Evolutionary conservation across 2,888 invertebrate genomes (phyloP), one percentile per base, ranked within the genome.

Genomic region (Phasia obesa): DNA sequence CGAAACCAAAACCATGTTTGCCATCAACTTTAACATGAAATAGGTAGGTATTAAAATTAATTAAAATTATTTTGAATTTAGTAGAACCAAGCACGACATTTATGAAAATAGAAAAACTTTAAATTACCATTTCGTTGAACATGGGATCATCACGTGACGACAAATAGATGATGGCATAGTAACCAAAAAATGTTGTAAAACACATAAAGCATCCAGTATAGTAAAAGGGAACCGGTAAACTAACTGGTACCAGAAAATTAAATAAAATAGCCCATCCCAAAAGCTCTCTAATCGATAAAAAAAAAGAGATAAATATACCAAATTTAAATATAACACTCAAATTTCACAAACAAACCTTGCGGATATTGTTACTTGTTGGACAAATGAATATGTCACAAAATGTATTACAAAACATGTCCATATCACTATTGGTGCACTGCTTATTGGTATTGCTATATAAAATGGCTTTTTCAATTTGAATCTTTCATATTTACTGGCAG

Each of bases 221-320:
- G 53, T 94, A 92, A 49, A 95, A 90, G 71, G 95, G 92, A 77
- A 96, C 91, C 0, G 96, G 96, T 85, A 96, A 90, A 17, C 95
- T 94, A 73, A 95, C 95, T 90, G 95, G 95, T 62, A 95, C 93
- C 62, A 96, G 92, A 89, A 95, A 96, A 87, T 95, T 94, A 86
- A 95, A 91, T 62, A 96, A 92, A 80, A 96, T 92, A 27, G 94
- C 93, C 95, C 96, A 96, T 35, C 95, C 95, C 19, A 96, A 92
- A 73, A 93, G 93, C 88, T 95, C 94, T 81, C 95, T 92, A 81
- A 92, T 84, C 80, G 47, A 57, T 25, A 42, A 4, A 59, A n/a
- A 47, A 7, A 47, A 44, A 15, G 11, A 53, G 4, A 69, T 35
- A 27, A 25, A 51, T 19, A n/a, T 59, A 38, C 15, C 31, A 57